Conservation (phyloP, 2,113 vertebrate species). For the Limanda limanda region DNA sequence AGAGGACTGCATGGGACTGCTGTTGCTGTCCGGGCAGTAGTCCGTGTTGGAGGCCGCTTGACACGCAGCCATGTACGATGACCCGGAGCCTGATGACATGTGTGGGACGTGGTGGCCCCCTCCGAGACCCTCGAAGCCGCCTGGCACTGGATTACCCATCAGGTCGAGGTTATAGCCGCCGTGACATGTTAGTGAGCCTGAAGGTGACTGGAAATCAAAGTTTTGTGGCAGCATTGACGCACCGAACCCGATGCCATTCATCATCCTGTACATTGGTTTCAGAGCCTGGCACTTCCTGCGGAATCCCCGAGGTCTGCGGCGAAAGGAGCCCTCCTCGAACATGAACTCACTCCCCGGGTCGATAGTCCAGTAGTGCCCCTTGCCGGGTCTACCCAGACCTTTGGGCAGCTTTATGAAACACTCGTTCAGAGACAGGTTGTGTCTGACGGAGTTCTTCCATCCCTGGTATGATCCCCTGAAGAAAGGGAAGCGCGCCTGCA, state of each 20-base stretch:
- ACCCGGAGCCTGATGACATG: conserved; percentile 89
- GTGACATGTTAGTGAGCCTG: conserved; percentile 89
- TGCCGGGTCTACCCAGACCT: conserved; percentile 92
- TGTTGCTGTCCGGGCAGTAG: conserved; percentile 91
- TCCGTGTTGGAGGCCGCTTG: conserved; percentile 85
- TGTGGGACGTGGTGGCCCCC: conserved; percentile 89
- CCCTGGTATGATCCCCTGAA: conserved; percentile 95
- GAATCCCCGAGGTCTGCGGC: conserved; percentile 94
- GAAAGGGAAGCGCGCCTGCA: conserved; percentile 94
- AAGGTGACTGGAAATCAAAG: conserved; percentile 92
- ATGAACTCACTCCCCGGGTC: conserved; percentile 97
- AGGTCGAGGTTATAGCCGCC: conserved; percentile 91
- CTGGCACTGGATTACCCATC: conserved; percentile 85
- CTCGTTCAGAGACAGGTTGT: conserved; percentile 92
- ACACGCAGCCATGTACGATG: conserved; percentile 92
- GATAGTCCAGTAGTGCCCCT: conserved; percentile 98
- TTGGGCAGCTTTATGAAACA: conserved; percentile 95
- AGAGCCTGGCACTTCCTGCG: conserved; percentile 94
- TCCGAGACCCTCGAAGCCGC: conserved; percentile 86
- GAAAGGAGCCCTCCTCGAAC: conserved; percentile 98
- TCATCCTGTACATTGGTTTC: conserved; percentile 93
- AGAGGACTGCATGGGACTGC: conserved; percentile 91
- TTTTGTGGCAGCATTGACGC: conserved; percentile 91
- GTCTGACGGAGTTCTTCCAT: conserved; percentile 96
- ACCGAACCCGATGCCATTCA: conserved; percentile 92